Evolutionary conservation across 2,797 vertebrate genomes (phyloP), one percentile per base, ranked within the genome.

Genomic region (Pseudocheirus occidentalis): DNA sequence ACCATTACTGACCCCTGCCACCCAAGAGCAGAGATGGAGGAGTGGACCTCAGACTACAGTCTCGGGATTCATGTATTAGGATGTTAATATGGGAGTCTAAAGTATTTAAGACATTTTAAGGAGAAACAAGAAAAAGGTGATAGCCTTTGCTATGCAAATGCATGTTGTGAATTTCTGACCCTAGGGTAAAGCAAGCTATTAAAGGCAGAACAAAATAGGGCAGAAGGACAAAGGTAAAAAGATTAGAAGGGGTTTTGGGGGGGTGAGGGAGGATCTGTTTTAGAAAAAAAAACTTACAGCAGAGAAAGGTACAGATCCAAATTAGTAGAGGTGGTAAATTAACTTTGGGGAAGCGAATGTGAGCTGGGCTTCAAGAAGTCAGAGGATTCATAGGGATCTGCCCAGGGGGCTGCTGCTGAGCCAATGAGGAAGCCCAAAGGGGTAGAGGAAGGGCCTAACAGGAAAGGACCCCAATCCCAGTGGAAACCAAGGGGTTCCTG

Each of bases 401-500:
- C 94, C 94, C 95, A 94, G 94, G 94, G 94, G 40, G 9, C 94
- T 92, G 96, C 94, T 46, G 94, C 66, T 93, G 62, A 90, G 95
- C 96, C 92, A 96, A 96, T 95, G 73, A 95, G 10, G 92, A 91
- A 97, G 96, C 66, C 97, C 97, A 94, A 97, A 87, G 73, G 96
- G 92, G 92, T 95, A 94, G 95, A 96, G 98, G 93, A 87, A 91
- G 96, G 91, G 94, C 93, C 56, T 95, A 93, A 97, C 97, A 97
- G 97, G 97, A 96, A 97, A 96, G 95, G 96, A 91, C 95, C 95
- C 96, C 96, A 96, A 91, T 96, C 96, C 95, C 7, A 95, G 97
- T 97, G 97, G n/a, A 18, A 81, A 24, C n/a, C 31, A 34, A 16
- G 59, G 2, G 31, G 29, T 4, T 62, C 34, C 4, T 73, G n/a